Base-by-base conservation (phyloP, 2,113 vertebrate genomes). In the Myotis davidii region DNA sequence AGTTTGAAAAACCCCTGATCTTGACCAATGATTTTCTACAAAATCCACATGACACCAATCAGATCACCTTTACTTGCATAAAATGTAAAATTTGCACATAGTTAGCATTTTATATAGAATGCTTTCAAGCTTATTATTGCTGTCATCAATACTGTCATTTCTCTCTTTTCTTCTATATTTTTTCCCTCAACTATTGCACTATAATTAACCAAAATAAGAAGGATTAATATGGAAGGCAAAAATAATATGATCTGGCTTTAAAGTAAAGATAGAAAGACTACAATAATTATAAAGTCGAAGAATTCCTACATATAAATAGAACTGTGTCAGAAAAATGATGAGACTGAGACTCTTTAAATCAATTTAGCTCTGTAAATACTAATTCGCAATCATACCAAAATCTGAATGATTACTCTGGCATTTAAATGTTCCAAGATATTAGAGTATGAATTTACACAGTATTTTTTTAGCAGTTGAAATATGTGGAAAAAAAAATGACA, bases 381-480 rank as follows among this genome's bases (percentile, higher is more conserved):
- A 73, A 54, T 77, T 89, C 93, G 37, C 79, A 81, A 89, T 76
- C 32, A 86, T n/a, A 89, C 21, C 59, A 91, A 91, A 89, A 87
- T n/a, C n/a, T 94, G 11, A 85, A 48, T 56, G 27, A 85, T 50
- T 64, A 86, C 17, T 94, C 32, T 86, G 48, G 25, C 61, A 96
- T 91, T 89, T 90, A 92, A 87, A 76, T 56, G 77, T 85, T 92
- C 50, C 17, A 93, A 94, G 56, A 56, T 20, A 94, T 65, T 37
- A 85, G 67, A 81, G 67, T 32, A 21, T 82, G 42, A 93, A 90
- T 50, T 83, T 94, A 93, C 56, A 88, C 10, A 91, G 61, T 77
- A 86, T 91, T 95, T 91, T 91, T 91, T 59, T 91, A 85, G 84
- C 42, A 83, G 59, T 78, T 95, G 20, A 93, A 95, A 37, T 73